Percentiles rank a stretch among this genome's conserved stretches.
Conservation (phyloP, 2,797 vertebrate genomes). For the Threskiornis aethiopicus region DNA sequence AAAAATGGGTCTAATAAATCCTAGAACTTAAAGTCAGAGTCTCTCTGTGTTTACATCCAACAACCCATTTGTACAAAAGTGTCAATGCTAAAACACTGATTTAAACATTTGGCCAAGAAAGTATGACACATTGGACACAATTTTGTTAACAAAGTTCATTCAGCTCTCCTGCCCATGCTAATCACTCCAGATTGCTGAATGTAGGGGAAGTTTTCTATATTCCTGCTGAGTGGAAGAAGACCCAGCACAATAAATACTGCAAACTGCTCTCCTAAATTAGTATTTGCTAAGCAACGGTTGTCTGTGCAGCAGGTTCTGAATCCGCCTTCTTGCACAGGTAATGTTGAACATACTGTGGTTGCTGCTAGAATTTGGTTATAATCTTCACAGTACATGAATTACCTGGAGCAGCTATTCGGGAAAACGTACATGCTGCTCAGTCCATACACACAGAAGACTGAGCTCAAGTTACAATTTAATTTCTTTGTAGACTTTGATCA, state of each 20-base stretch:
- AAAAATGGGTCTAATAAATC: not conserved
- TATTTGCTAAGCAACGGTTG: not conserved
- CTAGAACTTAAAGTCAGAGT: not conserved
- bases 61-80: not conserved
- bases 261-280: not conserved
- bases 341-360: not conserved
- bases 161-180: not conserved
- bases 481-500: slow-evolving; percentile 76
- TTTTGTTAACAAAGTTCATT: not conserved
- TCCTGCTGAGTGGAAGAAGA: not conserved
- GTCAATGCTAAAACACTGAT: not conserved
- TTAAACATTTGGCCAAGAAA: not conserved
- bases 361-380: not conserved
- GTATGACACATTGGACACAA: not conserved
- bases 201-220: not conserved
- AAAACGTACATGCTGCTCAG: not conserved
- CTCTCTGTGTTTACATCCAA: not conserved
- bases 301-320: not conserved
- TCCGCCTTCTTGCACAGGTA: not conserved
- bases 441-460: not conserved
- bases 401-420: not conserved
- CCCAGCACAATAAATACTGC: not conserved
- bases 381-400: not conserved
- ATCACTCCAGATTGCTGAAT: not conserved
- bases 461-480: slow-evolving; percentile 77